Percentiles rank a stretch among this genome's conserved stretches.
These are phyloP conservation scores for Galerucella calmariensis DNA, from an alignment of 2,888 invertebrate species.

Conservation along the genomic window DNA sequence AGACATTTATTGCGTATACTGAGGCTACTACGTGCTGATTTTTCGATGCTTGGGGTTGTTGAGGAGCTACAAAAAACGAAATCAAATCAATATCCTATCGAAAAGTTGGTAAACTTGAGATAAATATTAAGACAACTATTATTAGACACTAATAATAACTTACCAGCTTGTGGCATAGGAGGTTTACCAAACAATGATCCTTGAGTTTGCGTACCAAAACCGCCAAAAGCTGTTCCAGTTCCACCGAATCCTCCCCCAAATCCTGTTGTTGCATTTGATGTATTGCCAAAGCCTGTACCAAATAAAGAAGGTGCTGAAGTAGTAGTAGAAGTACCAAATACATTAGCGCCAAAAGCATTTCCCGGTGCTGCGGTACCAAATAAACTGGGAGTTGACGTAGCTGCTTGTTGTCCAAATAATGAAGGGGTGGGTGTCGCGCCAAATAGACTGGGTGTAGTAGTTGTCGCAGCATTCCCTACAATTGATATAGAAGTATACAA, in stretches of 20 bases:
- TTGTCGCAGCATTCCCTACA: constrained; percentile 40
- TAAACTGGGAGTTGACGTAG: constrained; percentile 49
- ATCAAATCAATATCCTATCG: no score
- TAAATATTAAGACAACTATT: no score
- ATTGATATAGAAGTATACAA: constrained; percentile 7
- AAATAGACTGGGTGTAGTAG: constrained; percentile 50
- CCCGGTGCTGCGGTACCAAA: constrained; percentile 50
- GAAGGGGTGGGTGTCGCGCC: constrained; percentile 55
- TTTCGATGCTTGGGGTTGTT: constrained; percentile 52
- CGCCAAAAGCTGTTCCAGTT: constrained; percentile 64
- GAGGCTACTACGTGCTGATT: constrained; percentile 66
- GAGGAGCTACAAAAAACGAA: constrained; percentile 40
- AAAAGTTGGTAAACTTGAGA: no score
- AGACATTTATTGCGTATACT: constrained; percentile 72
- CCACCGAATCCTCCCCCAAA: constrained; percentile 63
- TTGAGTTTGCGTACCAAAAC: constrained; percentile 48
- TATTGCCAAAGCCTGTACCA: constrained; percentile 61
- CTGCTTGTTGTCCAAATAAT: constrained; percentile 60
- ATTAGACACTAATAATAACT: background rate
- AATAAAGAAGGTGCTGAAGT: constrained; percentile 56
- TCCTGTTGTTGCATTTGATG: constrained; percentile 63
- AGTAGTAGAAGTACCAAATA: constrained; percentile 55
- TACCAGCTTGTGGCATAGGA: constrained; percentile 61
- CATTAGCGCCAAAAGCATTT: constrained; percentile 51
- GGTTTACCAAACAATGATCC: constrained; percentile 61